Conservation (phyloP, 2,888 invertebrate genomes). For the Scelioninae gen. 1 region DNA sequence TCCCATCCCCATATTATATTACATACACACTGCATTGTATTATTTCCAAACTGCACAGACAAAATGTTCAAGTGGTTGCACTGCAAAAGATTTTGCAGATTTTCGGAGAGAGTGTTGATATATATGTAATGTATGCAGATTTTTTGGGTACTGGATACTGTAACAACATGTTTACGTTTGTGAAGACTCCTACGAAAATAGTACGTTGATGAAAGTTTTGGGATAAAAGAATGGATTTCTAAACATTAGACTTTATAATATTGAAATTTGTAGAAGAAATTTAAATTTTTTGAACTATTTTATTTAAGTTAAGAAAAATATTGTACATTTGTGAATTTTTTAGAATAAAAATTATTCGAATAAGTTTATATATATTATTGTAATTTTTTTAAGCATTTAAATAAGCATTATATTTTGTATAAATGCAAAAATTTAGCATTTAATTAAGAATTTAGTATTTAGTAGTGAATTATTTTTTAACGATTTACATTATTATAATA, state of each 20-base stretch:
- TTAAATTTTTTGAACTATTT: neutral
- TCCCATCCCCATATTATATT: slow-evolving; percentile 23
- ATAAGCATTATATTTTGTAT: too few species aligned
- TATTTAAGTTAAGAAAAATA: too few species aligned
- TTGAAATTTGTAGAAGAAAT: neutral
- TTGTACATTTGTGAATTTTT: neutral
- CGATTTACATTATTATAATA: too few species aligned
- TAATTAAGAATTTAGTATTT: too few species aligned
- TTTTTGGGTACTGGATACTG: slow-evolving; percentile 4
- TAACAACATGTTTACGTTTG: slow-evolving; percentile 3
- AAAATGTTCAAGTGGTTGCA: slow-evolving; percentile 43
- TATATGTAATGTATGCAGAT: neutral
- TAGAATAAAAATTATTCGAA: neutral
- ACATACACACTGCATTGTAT: slow-evolving; percentile 36
- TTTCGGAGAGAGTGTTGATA: slow-evolving; percentile 9
- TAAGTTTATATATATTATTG: neutral
- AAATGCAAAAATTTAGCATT: too few species aligned
- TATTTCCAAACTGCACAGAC: slow-evolving; percentile 13
- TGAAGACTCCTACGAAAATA: neutral
- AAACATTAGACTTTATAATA: too few species aligned
- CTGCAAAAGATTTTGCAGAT: slow-evolving; percentile 33
- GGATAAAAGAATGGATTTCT: too few species aligned
- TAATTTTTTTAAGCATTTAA: neutral
- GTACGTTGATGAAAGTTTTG: neutral
- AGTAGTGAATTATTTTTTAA: too few species aligned